These are phyloP conservation scores for Sceliomorpha sp. DNA, from an alignment of 2,888 invertebrate species.

Conservation along the genomic window DNA sequence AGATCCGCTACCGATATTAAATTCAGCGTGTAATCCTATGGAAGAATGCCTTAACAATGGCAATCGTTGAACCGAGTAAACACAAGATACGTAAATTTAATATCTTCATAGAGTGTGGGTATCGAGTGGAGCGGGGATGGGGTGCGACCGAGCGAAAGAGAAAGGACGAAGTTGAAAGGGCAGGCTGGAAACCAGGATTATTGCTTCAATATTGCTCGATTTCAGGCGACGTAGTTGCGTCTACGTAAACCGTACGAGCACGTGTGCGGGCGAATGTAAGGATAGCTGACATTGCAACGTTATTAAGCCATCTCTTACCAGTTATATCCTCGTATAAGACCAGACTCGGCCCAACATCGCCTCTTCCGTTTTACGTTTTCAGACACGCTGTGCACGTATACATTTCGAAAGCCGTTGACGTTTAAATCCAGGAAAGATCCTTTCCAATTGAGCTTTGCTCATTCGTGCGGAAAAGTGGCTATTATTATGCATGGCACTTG, in stretches of 20 bases:
- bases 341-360: slow-evolving; percentile 50
- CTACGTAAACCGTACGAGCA: slow-evolving; percentile 62
- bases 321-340: slow-evolving; percentile 68
- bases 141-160: slow-evolving; percentile 40
- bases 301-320: slow-evolving; percentile 77
- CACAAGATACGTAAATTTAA: slow-evolving; percentile 63
- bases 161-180: slow-evolving; percentile 42
- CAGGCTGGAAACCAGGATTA: slow-evolving; percentile 69
- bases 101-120: slow-evolving; percentile 63
- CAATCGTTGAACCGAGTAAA: slow-evolving; percentile 25
- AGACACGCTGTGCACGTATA: slow-evolving; percentile 46
- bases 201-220: slow-evolving; percentile 78
- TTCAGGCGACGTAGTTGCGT: slow-evolving; percentile 69
- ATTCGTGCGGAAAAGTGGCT: slow-evolving; percentile 24
- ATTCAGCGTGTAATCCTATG: slow-evolving; percentile 7
- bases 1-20: not conserved
- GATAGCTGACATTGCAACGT: slow-evolving; percentile 66
- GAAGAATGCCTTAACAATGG: slow-evolving; percentile 16
- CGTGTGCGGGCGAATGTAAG: slow-evolving; percentile 58
- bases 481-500: slow-evolving; percentile 24
- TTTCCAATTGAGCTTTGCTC: slow-evolving; percentile 41
- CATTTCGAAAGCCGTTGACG: slow-evolving; percentile 41
- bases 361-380: slow-evolving; percentile 46
- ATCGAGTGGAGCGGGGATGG: slow-evolving; percentile 21
- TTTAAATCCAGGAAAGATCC: slow-evolving; percentile 38